Percentiles rank a stretch among this genome's conserved stretches.
Conservation (phyloP, 2,113 vertebrate genomes). For the Loxodonta africana region DNA sequence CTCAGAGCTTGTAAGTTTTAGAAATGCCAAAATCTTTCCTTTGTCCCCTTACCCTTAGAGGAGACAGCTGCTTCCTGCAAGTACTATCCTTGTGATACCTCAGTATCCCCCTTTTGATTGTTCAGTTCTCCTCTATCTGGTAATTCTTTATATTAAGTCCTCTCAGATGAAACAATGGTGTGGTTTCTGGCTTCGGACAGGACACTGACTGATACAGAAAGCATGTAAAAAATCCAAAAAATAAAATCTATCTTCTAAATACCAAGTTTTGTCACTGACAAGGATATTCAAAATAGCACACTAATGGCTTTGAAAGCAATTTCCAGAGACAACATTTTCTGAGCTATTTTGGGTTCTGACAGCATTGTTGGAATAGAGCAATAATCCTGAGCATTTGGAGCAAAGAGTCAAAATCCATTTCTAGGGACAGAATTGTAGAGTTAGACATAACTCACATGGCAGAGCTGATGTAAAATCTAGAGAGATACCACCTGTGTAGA, state of each 20-base stretch:
- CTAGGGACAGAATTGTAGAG: slow-evolving; percentile 21
- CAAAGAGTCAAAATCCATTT: slow-evolving; percentile 57
- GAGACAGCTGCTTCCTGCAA: background rate
- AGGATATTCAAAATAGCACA: slow-evolving; percentile 65
- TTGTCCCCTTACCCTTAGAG: too few species aligned
- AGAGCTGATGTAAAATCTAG: background rate
- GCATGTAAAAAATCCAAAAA: slow-evolving; percentile 16
- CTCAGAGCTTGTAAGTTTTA: background rate
- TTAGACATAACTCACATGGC: background rate
- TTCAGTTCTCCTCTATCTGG: background rate
- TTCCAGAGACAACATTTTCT: slow-evolving; percentile 60
- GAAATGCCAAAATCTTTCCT: background rate
- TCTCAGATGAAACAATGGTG: background rate
- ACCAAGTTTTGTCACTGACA: slow-evolving; percentile 41
- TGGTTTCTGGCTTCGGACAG: slow-evolving; percentile 38
- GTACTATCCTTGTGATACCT: background rate
- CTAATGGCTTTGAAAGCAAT: slow-evolving; percentile 69
- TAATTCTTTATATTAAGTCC: background rate
- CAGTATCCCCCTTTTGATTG: background rate
- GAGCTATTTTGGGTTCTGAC: slow-evolving; percentile 70
- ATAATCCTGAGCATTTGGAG: slow-evolving; percentile 60
- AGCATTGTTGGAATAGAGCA: slow-evolving; percentile 60
- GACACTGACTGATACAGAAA: background rate
- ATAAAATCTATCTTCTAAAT: slow-evolving; percentile 55
- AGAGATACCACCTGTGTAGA: background rate